Conservation (phyloP, 1,140 invertebrate genomes). For the Andricus grossulariae region DNA sequence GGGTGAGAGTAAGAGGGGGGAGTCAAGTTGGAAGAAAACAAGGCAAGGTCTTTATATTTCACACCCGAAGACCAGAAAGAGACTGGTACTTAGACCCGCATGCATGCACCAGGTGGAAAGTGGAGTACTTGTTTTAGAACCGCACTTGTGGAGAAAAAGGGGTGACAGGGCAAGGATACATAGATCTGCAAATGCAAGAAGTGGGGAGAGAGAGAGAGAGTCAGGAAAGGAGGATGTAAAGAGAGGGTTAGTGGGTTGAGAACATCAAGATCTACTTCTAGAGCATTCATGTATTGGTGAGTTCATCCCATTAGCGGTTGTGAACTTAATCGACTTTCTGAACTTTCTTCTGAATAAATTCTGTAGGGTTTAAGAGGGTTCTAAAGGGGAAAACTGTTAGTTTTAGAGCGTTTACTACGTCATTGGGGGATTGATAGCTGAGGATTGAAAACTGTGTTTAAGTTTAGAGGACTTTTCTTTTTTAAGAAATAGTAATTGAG, state of each 20-base stretch:
- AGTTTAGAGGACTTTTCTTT: too few relatives aligned
- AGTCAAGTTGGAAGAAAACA: background rate
- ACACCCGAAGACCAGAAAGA: background rate
- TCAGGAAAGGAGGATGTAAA: background rate
- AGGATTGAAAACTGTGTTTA: too few relatives aligned
- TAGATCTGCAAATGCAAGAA: background rate
- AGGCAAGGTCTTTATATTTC: background rate
- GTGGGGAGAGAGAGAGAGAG: background rate
- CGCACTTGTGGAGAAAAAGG: background rate
- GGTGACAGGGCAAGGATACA: background rate
- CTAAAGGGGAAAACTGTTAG: too few relatives aligned
- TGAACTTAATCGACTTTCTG: slow-evolving; percentile 17
- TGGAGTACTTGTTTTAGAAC: background rate
- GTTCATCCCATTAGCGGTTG: slow-evolving; percentile 19
- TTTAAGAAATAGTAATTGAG: too few relatives aligned
- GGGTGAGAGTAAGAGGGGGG: background rate
- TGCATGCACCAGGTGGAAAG: background rate
- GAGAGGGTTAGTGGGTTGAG: background rate
- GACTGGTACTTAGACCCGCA: background rate
- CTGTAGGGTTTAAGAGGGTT: too few relatives aligned
- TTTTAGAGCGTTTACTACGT: too few relatives aligned
- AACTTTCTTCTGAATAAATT: slow-evolving; percentile 15
- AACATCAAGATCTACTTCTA: background rate
- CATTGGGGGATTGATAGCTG: too few relatives aligned
- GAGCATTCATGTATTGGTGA: background rate